A percentile compares a stretch with the other conserved stretches of the same genome.
Conservation (phyloP, 92 coral and sea anemone species). For the Muricea muricata region DNA sequence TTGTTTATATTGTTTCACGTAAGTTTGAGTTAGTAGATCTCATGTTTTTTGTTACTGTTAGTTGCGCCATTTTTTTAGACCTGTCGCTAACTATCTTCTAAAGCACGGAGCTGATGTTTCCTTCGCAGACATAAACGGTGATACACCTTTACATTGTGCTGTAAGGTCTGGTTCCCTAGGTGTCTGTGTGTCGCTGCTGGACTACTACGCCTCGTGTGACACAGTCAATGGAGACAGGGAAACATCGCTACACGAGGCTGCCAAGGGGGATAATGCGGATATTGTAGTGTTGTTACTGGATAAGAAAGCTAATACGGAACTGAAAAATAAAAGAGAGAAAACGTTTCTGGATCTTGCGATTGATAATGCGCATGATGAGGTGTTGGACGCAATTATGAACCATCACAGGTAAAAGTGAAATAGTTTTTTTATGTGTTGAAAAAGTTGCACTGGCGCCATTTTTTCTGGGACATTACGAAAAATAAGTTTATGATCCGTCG, state of each 20-base stretch:
- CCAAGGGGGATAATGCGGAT: slow-evolving; percentile 4
- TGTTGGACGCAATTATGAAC: slow-evolving; percentile 6
- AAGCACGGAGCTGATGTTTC: slow-evolving; percentile 13
- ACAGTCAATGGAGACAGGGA: neutral
- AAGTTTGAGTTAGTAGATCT: too few relatives aligned
- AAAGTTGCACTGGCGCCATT: too few relatives aligned
- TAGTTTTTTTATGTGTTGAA: too few relatives aligned
- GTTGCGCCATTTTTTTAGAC: too few relatives aligned
- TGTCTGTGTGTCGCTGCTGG: neutral
- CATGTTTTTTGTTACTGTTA: too few relatives aligned
- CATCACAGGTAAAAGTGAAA: neutral
- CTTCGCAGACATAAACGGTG: neutral
- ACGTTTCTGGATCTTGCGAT: slow-evolving; percentile 16
- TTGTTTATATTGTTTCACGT: too few relatives aligned
- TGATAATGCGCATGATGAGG: slow-evolving; percentile 5
- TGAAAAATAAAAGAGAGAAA: neutral
- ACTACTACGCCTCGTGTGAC: slow-evolving; percentile 2
- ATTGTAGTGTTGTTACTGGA: slow-evolving; percentile 20
- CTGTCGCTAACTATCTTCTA: slow-evolving; percentile 1
- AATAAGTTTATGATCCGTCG: too few relatives aligned
- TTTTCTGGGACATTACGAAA: too few relatives aligned
- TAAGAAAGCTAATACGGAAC: neutral
- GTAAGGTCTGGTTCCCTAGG: neutral
- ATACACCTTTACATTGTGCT: slow-evolving; percentile 12
- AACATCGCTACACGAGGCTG: slow-evolving; percentile 18